phyloP scores from a whole-genome alignment of 2,797 vertebrate species.

The Tragelaphus oryx region DNA sequence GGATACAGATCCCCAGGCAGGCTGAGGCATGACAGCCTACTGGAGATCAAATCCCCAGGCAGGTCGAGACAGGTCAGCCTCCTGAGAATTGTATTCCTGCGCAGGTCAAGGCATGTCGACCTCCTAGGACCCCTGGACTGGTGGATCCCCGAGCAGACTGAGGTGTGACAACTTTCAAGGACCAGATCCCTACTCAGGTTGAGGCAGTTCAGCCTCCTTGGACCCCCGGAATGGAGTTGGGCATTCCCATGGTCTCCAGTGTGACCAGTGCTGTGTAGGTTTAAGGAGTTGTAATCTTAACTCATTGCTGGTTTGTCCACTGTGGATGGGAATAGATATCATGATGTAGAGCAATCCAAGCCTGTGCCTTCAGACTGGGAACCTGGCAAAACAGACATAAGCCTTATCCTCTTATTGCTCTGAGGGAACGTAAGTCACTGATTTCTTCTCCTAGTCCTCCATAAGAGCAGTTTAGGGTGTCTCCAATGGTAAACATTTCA shows the following conservation, averaged over 20 bases:
- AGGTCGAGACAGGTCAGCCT: not conserved
- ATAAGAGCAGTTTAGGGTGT: not conserved
- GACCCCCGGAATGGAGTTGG: not conserved
- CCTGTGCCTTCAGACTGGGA: not conserved
- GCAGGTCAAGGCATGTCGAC: not conserved
- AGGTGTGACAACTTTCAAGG: not conserved
- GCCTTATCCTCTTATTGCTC: not conserved
- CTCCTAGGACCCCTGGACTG: not conserved
- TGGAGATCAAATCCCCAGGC: not conserved
- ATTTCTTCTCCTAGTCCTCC: not conserved
- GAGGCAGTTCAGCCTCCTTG: not conserved
- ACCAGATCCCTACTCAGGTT: not conserved
- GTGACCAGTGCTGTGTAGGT: not conserved
- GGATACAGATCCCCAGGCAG: not conserved
- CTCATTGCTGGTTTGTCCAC: not conserved
- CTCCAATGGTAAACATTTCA: not conserved
- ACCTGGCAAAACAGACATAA: not conserved
- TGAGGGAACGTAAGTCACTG: not conserved
- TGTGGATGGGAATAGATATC: not conserved
- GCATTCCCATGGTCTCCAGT: not conserved
- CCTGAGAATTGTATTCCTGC: not conserved
- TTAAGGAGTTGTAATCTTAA: not conserved
- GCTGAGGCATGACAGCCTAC: not conserved
- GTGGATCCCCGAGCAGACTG: rapidly evolving
- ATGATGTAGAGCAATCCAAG: not conserved